Conservation (phyloP, 2,888 invertebrate species). For the Odontothrips loti region DNA sequence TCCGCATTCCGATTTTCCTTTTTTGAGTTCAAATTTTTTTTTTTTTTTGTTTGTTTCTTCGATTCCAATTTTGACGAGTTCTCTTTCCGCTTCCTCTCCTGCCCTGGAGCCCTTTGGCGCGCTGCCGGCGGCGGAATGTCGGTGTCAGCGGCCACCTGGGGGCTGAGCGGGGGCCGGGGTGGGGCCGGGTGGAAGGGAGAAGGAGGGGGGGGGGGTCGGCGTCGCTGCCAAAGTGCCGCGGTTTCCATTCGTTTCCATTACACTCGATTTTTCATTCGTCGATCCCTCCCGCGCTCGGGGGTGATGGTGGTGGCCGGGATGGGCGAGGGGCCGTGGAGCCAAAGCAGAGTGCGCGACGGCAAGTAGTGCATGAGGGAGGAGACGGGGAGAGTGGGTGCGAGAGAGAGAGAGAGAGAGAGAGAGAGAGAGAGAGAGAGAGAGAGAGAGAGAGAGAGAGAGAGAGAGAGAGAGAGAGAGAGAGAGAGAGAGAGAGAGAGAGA, state of each 20-base stretch:
- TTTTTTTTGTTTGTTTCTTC: too few relatives aligned
- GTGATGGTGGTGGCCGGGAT: neutral
- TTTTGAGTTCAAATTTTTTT: too few relatives aligned
- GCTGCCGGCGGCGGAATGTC: neutral
- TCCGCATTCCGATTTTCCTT: too few relatives aligned
- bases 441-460: neutral
- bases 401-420: neutral
- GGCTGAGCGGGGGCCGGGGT: too few relatives aligned
- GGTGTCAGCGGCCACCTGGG: neutral
- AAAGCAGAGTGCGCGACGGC: too few relatives aligned
- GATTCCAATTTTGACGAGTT: too few relatives aligned
- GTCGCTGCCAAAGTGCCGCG: constrained; percentile 16
- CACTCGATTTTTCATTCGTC: constrained; percentile 25
- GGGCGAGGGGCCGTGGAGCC: neutral
- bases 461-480: neutral
- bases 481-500: too few relatives aligned
- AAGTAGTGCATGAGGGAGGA: too few relatives aligned
- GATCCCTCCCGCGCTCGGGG: neutral
- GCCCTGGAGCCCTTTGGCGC: neutral
- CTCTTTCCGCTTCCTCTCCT: neutral
- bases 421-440: too few relatives aligned
- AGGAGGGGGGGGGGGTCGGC: neutral
- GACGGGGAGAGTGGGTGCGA: too few relatives aligned
- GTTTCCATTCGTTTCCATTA: constrained; percentile 26
- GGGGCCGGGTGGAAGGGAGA: neutral